Evolutionary conservation across 2,888 invertebrate species (phyloP).

Genomic region (Liopterus haemorrhoidalis): DNA sequence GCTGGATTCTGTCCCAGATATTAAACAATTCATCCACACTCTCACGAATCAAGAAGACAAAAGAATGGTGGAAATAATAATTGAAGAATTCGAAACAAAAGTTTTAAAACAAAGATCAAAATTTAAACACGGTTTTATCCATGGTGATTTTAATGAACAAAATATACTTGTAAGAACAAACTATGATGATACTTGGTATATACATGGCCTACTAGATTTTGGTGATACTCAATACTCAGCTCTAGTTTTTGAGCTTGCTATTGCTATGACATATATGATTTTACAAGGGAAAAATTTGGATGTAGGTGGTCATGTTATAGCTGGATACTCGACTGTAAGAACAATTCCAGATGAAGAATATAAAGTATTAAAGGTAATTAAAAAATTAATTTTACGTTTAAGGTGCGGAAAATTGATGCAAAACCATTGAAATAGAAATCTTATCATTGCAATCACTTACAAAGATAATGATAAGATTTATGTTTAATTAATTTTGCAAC

Average conservation of each 20-base stretch:
- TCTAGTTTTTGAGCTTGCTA: conserved; percentile 77
- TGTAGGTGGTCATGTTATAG: conserved; percentile 63
- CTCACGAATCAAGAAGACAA: conserved; percentile 58
- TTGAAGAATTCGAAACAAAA: conserved; percentile 58
- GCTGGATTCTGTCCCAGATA: conserved; percentile 60
- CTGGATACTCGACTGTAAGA: conserved; percentile 65
- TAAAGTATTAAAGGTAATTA: conserved; percentile 57
- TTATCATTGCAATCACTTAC: no score
- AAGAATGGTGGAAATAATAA: conserved; percentile 56
- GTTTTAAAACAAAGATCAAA: conserved; percentile 55
- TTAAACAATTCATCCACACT: conserved; percentile 64
- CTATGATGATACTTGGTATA: conserved; percentile 48
- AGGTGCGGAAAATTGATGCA: no score
- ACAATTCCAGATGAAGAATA: conserved; percentile 58
- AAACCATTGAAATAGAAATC: no score
- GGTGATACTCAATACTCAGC: conserved; percentile 72
- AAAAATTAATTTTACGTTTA: no score
- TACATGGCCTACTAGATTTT: conserved; percentile 77
- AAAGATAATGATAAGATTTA: no score
- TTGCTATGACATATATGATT: conserved; percentile 76
- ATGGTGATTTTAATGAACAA: conserved; percentile 88
- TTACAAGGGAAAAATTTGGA: conserved; percentile 56
- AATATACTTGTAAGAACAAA: conserved; percentile 58
- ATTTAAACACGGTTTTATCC: conserved; percentile 68
- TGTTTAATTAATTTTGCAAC: no score